These are phyloP conservation scores for Dynastes hyllus DNA, from an alignment of 2,888 invertebrate genomes.

Conservation along the genomic window DNA sequence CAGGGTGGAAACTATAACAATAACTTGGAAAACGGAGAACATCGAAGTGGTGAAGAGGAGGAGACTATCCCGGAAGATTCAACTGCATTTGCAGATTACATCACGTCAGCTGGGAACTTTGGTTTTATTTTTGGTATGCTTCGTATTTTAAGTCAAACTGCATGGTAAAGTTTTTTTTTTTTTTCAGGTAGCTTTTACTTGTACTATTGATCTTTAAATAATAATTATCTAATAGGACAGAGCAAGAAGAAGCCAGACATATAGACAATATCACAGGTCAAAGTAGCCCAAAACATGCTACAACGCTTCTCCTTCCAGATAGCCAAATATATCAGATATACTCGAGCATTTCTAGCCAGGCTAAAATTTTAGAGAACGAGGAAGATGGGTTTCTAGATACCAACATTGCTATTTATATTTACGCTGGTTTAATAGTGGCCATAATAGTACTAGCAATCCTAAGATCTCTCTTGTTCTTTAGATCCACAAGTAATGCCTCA, in stretches of 20 bases:
- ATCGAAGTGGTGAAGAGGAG: conserved; percentile 65
- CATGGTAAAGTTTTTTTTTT: too few species aligned
- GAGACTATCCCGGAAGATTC: conserved; percentile 50
- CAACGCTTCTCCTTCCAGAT: too few species aligned
- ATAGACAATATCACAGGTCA: neutral
- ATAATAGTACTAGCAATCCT: conserved; percentile 71
- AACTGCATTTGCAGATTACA: conserved; percentile 62
- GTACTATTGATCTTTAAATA: neutral
- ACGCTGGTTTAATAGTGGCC: conserved; percentile 65
- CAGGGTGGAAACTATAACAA: conserved; percentile 54
- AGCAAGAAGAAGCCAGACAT: conserved; percentile 61
- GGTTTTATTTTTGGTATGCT: conserved; percentile 57
- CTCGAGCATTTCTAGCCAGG: neutral
- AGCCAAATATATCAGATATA: too few species aligned
- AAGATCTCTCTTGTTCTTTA: conserved; percentile 81
- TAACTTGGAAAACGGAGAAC: conserved; percentile 54
- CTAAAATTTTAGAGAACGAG: conserved; percentile 1
- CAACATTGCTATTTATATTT: conserved; percentile 67
- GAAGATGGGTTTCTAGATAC: conserved; percentile 38
- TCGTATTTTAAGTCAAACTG: conserved; percentile 62
- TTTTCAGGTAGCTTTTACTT: neutral
- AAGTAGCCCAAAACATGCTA: neutral
- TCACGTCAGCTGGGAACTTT: conserved; percentile 61
- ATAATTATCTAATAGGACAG: conserved; percentile 59
- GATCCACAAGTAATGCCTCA: conserved; percentile 84